Evolutionary conservation across 2,113 vertebrate species (phyloP).

Genomic region (Passer domesticus): DNA sequence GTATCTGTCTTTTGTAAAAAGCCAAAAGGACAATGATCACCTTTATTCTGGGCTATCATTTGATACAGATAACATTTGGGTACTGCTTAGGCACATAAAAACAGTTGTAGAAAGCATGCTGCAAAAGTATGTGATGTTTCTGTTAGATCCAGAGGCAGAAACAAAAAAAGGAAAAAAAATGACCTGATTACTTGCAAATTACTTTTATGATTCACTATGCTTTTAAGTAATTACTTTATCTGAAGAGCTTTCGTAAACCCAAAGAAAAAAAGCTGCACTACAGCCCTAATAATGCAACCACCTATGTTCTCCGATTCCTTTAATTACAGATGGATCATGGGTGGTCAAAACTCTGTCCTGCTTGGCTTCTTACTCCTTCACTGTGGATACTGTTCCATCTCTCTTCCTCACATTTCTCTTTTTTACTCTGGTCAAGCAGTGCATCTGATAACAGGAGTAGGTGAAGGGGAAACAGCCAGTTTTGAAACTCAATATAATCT

Average conservation of each 20-base stretch:
- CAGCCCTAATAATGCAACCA: not conserved
- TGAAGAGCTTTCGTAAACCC: not conserved
- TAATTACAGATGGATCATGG: not conserved
- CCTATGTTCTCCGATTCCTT: not conserved
- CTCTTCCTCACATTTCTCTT: accelerated
- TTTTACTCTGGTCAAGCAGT: not conserved
- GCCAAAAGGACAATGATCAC: not conserved
- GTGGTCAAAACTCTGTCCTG: not conserved
- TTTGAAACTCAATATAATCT: not conserved
- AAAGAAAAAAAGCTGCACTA: not conserved
- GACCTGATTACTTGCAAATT: not conserved
- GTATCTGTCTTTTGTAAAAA: not conserved
- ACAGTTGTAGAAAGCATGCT: not conserved
- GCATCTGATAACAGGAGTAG: not conserved
- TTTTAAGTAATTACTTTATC: not conserved
- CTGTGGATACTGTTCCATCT: accelerated
- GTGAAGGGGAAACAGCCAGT: not conserved
- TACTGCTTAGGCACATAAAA: not conserved
- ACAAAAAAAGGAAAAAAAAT: not conserved
- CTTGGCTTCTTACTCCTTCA: not conserved
- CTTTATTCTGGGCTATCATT: not conserved
- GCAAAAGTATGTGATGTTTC: not conserved
- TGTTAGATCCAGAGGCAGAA: not conserved
- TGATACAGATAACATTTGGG: not conserved
- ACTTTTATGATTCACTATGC: not conserved